A percentile compares a stretch with the other conserved stretches of the same genome.
phyloP scores from a whole-genome alignment of 2,113 vertebrate genomes.

The Malurus elegans region DNA sequence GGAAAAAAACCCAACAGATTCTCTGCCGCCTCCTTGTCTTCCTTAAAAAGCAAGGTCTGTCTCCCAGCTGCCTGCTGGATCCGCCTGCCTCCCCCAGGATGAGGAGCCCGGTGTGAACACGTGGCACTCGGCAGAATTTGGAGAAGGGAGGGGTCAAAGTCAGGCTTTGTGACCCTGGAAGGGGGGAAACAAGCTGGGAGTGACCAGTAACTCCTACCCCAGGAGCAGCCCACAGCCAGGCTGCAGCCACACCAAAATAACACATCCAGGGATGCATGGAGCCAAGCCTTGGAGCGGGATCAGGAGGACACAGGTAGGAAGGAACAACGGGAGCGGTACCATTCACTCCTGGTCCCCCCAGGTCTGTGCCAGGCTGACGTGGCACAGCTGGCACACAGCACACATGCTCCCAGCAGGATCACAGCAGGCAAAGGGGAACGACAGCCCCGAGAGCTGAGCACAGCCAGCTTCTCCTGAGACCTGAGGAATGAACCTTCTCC shows the following conservation, averaged over 20 bases:
- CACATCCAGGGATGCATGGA: fast-evolving
- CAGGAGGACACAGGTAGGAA: neutral
- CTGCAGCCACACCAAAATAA: neutral
- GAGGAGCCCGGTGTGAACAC: neutral
- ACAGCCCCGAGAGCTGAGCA: neutral
- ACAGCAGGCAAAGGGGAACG: neutral
- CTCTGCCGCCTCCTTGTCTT: neutral
- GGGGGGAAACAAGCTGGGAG: neutral
- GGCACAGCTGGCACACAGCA: neutral
- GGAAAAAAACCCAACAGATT: neutral
- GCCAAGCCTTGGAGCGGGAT: neutral
- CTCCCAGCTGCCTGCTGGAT: neutral
- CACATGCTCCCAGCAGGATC: neutral
- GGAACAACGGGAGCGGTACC: fast-evolving
- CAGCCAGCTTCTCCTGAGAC: neutral
- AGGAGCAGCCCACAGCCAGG: neutral
- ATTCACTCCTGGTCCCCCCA: neutral
- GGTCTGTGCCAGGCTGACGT: neutral
- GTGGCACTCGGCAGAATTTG: fast-evolving
- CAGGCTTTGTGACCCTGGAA: neutral
- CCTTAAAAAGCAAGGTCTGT: conserved; percentile 17
- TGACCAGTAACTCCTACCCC: neutral
- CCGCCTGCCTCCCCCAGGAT: neutral
- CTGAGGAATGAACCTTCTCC: neutral
- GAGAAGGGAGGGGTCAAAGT: neutral